phyloP scores from a whole-genome alignment of 1,140 invertebrate species.

The Cotesia chilonis region DNA sequence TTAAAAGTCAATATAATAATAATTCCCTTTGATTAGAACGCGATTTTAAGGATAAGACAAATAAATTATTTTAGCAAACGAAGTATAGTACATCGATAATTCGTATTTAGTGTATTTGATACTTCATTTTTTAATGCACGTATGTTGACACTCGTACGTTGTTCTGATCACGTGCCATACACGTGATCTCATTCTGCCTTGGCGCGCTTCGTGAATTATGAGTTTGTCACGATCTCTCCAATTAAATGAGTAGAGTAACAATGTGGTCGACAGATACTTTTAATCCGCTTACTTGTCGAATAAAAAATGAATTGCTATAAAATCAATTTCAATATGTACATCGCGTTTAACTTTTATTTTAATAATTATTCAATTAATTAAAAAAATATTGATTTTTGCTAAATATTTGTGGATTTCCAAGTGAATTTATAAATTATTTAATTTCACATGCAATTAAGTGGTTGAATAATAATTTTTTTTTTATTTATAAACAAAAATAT shows the following conservation, averaged over 20 bases:
- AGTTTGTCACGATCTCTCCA: constrained; percentile 17
- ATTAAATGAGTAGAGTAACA: constrained; percentile 3
- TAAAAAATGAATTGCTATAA: not conserved
- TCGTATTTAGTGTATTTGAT: not conserved
- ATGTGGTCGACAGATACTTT: not conserved
- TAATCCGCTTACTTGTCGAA: not conserved
- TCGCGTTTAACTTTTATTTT: too few relatives aligned
- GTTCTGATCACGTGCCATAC: constrained; percentile 34
- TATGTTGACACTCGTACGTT: constrained; percentile 23
- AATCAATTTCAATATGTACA: not conserved
- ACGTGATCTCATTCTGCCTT: constrained; percentile 28
- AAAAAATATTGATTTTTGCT: too few relatives aligned
- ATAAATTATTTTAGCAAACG: too few relatives aligned
- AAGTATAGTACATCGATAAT: not conserved
- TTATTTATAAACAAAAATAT: too few relatives aligned
- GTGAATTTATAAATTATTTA: too few relatives aligned
- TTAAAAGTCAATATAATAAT: too few relatives aligned
- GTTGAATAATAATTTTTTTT: too few relatives aligned
- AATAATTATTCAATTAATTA: too few relatives aligned
- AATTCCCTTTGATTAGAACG: too few relatives aligned
- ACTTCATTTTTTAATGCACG: constrained; percentile 27
- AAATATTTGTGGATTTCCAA: too few relatives aligned
- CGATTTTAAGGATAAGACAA: too few relatives aligned
- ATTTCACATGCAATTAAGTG: too few relatives aligned
- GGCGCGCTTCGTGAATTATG: constrained; percentile 3